Base-by-base conservation (phyloP, 2,113 vertebrate species). In the Ceyx melanurus region DNA sequence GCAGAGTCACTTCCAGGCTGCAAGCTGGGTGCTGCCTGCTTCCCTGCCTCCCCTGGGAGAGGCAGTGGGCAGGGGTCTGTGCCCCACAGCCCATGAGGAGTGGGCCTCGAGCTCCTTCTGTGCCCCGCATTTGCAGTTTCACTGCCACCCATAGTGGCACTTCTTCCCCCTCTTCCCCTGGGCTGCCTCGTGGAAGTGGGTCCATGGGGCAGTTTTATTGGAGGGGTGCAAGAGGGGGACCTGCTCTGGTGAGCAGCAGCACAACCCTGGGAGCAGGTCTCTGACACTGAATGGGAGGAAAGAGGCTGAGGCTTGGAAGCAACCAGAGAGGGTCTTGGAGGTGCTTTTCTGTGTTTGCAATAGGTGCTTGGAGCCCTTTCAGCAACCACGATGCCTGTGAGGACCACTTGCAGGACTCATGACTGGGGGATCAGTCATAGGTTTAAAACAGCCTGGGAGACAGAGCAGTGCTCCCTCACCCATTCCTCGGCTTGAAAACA, bases 51-150 rank as follows among this genome's bases (percentile, higher is more conserved):
- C n/a, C n/a, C 0, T 0, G 3, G 31, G 29, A 53, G 37, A 51
- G 66, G n/a, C 35, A 82, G 42, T 16, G 33, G n/a, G 50, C 54
- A 84, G 50, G 31, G 31, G 26, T 25, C 2, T 3, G 13, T 43
- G 9, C 28, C 50, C 53, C 1, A 1, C 17, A 71, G 31, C 29
- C 60, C 11, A 3, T 0, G 0, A 33, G 80, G 45, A 90, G 10
- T 40, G 13, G 56, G 31, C 11, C 7, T 37, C 51, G 28, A 26
- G 67, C 22, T 62, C 0, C 0, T 3, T 22, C 35, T 0, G 0
- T 60, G n/a, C 17, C 6, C 18, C 18, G 9, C 25, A 37, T 65
- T 86, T 23, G 62, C 15, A 85, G 45, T 70, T 74, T 77, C 56
- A 56, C 42, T 6, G 2, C 67, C 14, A 20, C 60, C 35, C 11